Evolutionary conservation across 2,797 vertebrate genomes (phyloP), one percentile per base, ranked within the genome.

Genomic region (Phoeniculus purpureus): DNA sequence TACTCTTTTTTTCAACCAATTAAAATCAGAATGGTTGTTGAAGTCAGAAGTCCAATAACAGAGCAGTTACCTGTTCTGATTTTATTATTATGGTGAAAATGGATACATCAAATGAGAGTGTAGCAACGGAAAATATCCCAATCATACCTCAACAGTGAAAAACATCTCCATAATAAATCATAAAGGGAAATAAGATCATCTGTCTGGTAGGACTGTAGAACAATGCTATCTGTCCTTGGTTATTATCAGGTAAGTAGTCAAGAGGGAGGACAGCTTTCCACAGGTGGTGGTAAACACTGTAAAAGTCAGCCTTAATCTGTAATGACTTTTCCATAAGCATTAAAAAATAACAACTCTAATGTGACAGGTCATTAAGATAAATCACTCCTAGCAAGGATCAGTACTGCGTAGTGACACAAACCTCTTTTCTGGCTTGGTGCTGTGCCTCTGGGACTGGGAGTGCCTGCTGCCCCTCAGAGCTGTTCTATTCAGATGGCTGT

Each of bases 351-450:
- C 26, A 31, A 3, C 29, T 52, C 40, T 34, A 27, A 47, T 15
- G 15, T 10, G 34, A 29, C 18, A 10, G 0, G 14, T 61, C 31
- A 37, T 43, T 34, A 20, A 66, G 6, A 29, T 4, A 22, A 12
- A 25, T 18, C 26, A 27, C 7, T 76, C 31, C 10, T 3, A 50
- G 45, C 26, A 64, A 29, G 52, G 67, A 60, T 8, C 31, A 82
- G 65, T 20, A 0, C 12, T 3, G 9, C 3, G 15, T 29, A 10
- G 1, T 31, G 22, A 56, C 72, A 90, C 82, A 11, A 97, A 98
- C 98, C 98, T 98, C 96, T 71, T 97, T 11, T 97, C 97, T 2
- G 70, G 20, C 4, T 64, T 70, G 56, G 92, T 10, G 6, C 79
- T 59, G 9, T 90, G 97, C 58, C 95, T 88, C 75, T 87, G 95